Evolutionary conservation across 1,140 invertebrate genomes (phyloP).

Genomic region (Teleopsis dalmanni): DNA sequence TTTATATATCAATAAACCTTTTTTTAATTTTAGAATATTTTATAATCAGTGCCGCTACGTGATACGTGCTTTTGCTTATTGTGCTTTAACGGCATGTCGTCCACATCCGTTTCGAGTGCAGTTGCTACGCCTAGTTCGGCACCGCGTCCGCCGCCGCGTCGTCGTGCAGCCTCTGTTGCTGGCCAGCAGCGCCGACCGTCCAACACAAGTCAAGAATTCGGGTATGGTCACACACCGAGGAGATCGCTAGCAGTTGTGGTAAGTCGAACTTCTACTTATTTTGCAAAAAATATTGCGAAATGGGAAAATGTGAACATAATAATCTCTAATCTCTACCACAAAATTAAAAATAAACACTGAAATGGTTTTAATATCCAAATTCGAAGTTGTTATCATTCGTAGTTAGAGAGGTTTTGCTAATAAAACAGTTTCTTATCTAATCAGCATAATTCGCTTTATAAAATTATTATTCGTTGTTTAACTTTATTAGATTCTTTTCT

Average conservation of each 20-base stretch:
- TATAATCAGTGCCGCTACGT: no score
- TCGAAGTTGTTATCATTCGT: no score
- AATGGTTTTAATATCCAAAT: no score
- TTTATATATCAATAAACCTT: no score
- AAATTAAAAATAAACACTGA: not conserved
- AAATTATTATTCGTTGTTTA: no score
- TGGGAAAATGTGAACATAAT: no score
- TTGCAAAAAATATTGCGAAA: not conserved
- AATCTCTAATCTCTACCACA: not conserved
- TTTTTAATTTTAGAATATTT: no score
- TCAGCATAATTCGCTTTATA: no score
- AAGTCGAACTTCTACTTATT: constrained; percentile 16
- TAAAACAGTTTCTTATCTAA: no score
- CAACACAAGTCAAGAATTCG: constrained; percentile 15
- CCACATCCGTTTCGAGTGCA: not conserved
- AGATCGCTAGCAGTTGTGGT: constrained; percentile 36
- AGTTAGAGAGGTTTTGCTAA: no score
- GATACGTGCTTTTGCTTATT: no score
- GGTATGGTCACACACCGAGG: constrained; percentile 33
- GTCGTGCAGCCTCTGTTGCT: constrained; percentile 35
- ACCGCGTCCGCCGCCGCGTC: constrained; percentile 32
- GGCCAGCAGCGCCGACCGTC: constrained; percentile 28
- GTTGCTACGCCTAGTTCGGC: not conserved
- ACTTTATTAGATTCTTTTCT: no score
- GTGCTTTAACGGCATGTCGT: not conserved